Base-by-base conservation (phyloP, 1,140 invertebrate genomes). In the Telenomus remus region DNA sequence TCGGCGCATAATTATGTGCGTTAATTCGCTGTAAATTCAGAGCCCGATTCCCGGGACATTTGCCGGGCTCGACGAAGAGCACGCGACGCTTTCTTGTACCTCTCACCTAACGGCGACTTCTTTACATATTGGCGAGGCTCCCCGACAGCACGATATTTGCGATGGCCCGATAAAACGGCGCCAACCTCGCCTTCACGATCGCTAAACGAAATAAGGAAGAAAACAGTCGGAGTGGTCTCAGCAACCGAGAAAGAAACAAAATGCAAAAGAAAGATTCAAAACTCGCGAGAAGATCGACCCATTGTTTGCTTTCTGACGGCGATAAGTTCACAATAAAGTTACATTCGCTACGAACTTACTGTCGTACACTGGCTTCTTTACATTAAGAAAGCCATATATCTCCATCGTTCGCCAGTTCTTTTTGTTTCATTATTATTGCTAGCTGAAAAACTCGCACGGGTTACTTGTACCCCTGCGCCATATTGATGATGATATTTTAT, bases 291-390 rank as follows among this genome's bases (percentile, higher is more conserved):
- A 79, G 83, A 87, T 87, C 84, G 73, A 79, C 66, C 84, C 84
- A 87, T 87, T 87, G 85, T 87, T 87, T 84, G 81, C 82, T 76
- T 82, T 79, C 76, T 85, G 84, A 84, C 85, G 85, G 84, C 84
- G 85, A 87, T 86, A 87, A 86, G 83, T 87, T 87, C 78, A 84
- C 84, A 87, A 87, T 87, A 86, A 84, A 76, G 74, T 76, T 76
- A 71, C 61, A 76, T 76, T 71, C 61, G 66, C 60, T 65, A 54
- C 55, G 47, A 86, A 84, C 79, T 82, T 55, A 82, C 84, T 79
- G 75, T 76, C 50, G 53, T 64, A 47, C 69, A 15, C 55, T 59
- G 39, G 68, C 61, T 79, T 73, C 78, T 64, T 77, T 79, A 73
- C 53, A 19, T 0, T 33, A 39, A 50, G 53, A 81, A 80, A 81